These are phyloP conservation scores for Chionoecetes opilio DNA, from an alignment of 1,140 invertebrate species.

Conservation along the genomic window DNA sequence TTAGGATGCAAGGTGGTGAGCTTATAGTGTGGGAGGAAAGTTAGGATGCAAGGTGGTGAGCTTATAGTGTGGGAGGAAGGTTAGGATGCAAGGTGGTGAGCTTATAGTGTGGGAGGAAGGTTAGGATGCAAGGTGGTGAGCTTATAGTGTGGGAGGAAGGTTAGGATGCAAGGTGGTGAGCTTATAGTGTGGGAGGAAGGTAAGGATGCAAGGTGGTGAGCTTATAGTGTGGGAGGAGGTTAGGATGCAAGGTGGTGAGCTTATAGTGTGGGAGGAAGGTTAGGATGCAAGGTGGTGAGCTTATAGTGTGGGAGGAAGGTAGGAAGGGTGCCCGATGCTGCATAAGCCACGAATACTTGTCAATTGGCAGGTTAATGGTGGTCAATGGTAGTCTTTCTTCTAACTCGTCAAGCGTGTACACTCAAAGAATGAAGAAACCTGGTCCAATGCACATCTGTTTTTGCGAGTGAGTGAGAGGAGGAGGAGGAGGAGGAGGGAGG, in stretches of 20 bases:
- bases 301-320: background rate
- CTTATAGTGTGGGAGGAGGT: background rate
- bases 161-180: too few relatives aligned
- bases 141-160: background rate
- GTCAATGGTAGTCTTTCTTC: background rate
- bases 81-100: too few relatives aligned
- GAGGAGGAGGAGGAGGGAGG: too few relatives aligned
- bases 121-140: background rate
- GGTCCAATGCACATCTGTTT: background rate
- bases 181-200: background rate
- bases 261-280: background rate
- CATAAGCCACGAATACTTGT: background rate
- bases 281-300: background rate
- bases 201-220: background rate
- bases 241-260: background rate
- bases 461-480: background rate
- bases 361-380: conserved; percentile 7
- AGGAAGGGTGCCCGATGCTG: background rate
- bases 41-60: background rate
- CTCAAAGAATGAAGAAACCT: background rate
- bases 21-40: background rate
- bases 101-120: background rate
- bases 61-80: background rate
- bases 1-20: too few relatives aligned
- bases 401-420: conserved; percentile 27